Percentiles rank a stretch among this genome's conserved stretches.
These are phyloP conservation scores for Mimachlamys varia DNA, from an alignment of 2,888 invertebrate species.

Conservation along the genomic window DNA sequence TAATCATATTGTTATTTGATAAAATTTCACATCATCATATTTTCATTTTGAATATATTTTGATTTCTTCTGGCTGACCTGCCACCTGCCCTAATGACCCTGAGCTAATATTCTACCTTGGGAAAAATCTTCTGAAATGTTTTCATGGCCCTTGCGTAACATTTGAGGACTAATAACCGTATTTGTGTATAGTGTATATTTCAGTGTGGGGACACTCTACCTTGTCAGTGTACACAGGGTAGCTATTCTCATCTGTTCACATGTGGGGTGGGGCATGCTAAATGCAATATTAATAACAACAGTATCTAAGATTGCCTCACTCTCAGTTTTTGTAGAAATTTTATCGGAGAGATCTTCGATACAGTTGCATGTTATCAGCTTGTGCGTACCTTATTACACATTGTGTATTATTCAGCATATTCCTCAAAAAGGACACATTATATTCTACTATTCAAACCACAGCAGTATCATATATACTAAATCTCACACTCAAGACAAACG, in stretches of 20 bases:
- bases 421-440: slow-evolving; percentile 7
- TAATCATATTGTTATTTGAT: slow-evolving; percentile 34
- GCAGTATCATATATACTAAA: neutral
- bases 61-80: neutral
- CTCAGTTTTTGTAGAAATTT: neutral
- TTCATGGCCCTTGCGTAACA: neutral
- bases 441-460: neutral
- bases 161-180: neutral
- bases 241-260: slow-evolving; percentile 30
- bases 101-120: slow-evolving; percentile 4
- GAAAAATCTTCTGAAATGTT: slow-evolving; percentile 2
- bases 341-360: slow-evolving; percentile 7
- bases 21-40: slow-evolving; percentile 36
- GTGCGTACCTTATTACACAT: neutral
- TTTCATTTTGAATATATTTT: slow-evolving; percentile 19
- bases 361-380: slow-evolving; percentile 11
- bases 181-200: neutral
- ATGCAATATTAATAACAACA: slow-evolving; percentile 17
- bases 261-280: neutral
- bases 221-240: neutral
- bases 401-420: slow-evolving; percentile 9
- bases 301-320: neutral
- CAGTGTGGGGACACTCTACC: neutral
- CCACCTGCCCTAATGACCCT: neutral
- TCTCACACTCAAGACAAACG: slow-evolving; percentile 32